Evolutionary conservation across 2,888 invertebrate species (phyloP), one percentile per base, ranked within the genome.

Genomic region (Drosophila mayaguana): DNA sequence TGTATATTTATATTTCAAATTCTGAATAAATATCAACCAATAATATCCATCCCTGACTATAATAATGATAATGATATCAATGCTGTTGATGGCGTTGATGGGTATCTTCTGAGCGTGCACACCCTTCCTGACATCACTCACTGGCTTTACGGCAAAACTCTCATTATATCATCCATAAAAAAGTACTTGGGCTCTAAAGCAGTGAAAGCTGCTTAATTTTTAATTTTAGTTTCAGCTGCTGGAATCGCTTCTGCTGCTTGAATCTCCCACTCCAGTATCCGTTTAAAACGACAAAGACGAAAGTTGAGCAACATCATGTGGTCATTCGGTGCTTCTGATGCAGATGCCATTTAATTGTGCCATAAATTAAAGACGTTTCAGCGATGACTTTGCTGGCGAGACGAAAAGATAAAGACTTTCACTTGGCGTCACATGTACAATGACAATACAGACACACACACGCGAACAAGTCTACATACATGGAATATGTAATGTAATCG

Each of bases 331-430:
- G 55, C 56, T 38, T 57, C 74, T 62, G 62, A 61, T 78, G 61
- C 69, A 76, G 40, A 60, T 60, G 48, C 51, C 64, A 53, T 51
- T 69, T 69, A 74, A 77, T 74, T 69, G 75, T 20, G 22, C 60
- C 60, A 74, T 77, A 79, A 79, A 77, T 77, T 56, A 50, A 20
- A 42, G 38, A 48, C 53, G 65, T 69, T 78, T 55, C 46, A 18
- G 22, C 53, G 43, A 40, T 8, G 25, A 51, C 36, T 66, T 20
- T 34, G n/a, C 25, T 25, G 42, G 43, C 22, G 18, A 55, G 34
- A 36, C 55, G n/a, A 46, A 7, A 18, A 42, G 34, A 48, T 48
- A 40, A 28, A 48, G 38, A 20, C 59, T 48, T 48, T 59, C 38
- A 28, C 36, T 48, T 45, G 25, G 4, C 45, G 45, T 25, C 46